These are phyloP conservation scores for Chaenogobius annularis DNA, from an alignment of 2,113 vertebrate genomes.

Conservation along the genomic window DNA sequence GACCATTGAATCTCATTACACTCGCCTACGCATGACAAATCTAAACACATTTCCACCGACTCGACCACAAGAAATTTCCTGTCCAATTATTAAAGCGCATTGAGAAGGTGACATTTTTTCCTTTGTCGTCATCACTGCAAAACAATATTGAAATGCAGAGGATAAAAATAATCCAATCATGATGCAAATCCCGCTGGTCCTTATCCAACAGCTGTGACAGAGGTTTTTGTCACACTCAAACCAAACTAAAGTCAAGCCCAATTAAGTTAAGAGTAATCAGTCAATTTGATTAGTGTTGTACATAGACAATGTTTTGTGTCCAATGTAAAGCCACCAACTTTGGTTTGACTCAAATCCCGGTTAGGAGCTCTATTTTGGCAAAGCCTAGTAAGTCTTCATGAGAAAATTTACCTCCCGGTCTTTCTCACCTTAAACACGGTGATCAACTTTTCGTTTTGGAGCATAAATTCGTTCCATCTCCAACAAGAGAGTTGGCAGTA, in stretches of 20 bases:
- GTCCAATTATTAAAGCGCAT: not conserved
- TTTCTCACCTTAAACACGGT: not conserved
- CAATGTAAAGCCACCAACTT: no score
- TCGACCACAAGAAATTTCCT: conserved; percentile 2
- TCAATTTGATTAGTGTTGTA: no score
- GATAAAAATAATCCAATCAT: not conserved
- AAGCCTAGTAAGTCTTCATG: not conserved
- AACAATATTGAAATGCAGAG: not conserved
- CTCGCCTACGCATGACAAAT: not conserved
- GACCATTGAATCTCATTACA: not conserved
- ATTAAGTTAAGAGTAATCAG: no score
- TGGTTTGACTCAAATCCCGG: no score
- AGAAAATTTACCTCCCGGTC: not conserved
- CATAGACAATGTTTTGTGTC: no score
- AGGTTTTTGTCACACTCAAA: no score
- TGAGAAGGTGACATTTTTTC: not conserved
- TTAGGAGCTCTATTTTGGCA: not conserved
- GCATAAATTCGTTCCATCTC: conserved; percentile 73
- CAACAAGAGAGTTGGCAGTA: conserved; percentile 84
- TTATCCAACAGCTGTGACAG: no score
- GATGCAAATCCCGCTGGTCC: not conserved
- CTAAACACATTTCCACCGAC: not conserved
- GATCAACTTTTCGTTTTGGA: not conserved
- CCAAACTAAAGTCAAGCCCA: no score
- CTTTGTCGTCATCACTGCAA: not conserved